A percentile compares a stretch with the other conserved stretches of the same genome.
Conservation (phyloP, 2,888 invertebrate species). For the Drosophila cracens region DNA sequence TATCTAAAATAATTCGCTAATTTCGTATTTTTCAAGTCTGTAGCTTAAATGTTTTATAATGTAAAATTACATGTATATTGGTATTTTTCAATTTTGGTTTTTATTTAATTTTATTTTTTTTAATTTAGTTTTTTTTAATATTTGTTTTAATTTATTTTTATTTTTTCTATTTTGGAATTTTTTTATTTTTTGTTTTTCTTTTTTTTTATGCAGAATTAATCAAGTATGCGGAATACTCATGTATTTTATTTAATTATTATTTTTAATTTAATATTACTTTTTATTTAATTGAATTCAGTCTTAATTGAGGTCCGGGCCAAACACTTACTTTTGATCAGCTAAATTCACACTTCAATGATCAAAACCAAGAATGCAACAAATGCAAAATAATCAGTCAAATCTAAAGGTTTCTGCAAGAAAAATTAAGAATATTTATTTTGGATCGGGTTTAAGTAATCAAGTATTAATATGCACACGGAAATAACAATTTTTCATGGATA, state of each 20-base stretch:
- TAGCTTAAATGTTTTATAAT: not conserved
- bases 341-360: not conserved
- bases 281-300: not conserved
- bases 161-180: too few relatives aligned
- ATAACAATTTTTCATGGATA: not conserved
- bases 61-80: not conserved
- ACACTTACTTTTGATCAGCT: not conserved
- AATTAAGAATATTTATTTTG: not conserved
- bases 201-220: not conserved
- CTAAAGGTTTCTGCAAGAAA: not conserved
- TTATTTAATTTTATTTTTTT: not conserved
- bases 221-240: accelerated
- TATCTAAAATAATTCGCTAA: not conserved
- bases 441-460: not conserved
- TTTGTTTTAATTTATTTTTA: too few relatives aligned
- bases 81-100: not conserved
- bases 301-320: not conserved
- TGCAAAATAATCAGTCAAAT: accelerated
- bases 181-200: not conserved
- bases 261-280: too few relatives aligned
- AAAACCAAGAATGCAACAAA: not conserved
- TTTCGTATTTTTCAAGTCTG: not conserved
- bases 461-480: not conserved
- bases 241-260: too few relatives aligned
- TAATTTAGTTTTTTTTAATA: too few relatives aligned